Evolutionary conservation across 1,140 invertebrate genomes (phyloP).

Genomic region (Venustaconcha ellipsiformis): DNA sequence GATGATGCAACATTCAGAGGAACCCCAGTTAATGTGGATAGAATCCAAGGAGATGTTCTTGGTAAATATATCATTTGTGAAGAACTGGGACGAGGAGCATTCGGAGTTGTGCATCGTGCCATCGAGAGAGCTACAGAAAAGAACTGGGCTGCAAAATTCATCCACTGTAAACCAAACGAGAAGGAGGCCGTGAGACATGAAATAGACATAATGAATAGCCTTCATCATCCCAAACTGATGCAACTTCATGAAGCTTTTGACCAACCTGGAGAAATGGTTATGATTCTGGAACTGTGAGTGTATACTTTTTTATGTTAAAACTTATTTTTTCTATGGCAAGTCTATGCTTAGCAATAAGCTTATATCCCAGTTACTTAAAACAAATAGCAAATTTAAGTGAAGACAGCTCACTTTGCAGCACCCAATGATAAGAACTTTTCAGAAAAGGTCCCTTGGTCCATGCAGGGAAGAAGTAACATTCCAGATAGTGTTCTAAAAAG

Average conservation of each 20-base stretch:
- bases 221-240: conserved; percentile 97
- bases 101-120: conserved; percentile 97
- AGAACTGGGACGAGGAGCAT: conserved; percentile 80
- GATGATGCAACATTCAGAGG: conserved; percentile 57
- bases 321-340: neutral
- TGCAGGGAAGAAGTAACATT: too few species aligned
- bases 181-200: conserved; percentile 97
- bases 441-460: too few species aligned
- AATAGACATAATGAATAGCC: conserved; percentile 99
- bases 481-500: too few species aligned
- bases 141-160: conserved; percentile 99
- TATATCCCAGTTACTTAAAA: too few species aligned
- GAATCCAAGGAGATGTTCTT: conserved; percentile 60
- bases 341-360: neutral
- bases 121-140: conserved; percentile 95
- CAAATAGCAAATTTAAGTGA: too few species aligned
- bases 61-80: conserved; percentile 68
- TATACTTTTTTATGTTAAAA: neutral
- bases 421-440: too few species aligned
- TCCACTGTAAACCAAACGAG: conserved; percentile 93
- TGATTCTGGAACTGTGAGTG: conserved; percentile 98
- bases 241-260: conserved; percentile 99
- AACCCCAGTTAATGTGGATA: conserved; percentile 54
- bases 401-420: too few species aligned
- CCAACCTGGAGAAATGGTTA: conserved; percentile 98